Evolutionary conservation across 2,888 invertebrate genomes (phyloP), one percentile per base, ranked within the genome.

Genomic region (Pristionchus exspectatus): DNA sequence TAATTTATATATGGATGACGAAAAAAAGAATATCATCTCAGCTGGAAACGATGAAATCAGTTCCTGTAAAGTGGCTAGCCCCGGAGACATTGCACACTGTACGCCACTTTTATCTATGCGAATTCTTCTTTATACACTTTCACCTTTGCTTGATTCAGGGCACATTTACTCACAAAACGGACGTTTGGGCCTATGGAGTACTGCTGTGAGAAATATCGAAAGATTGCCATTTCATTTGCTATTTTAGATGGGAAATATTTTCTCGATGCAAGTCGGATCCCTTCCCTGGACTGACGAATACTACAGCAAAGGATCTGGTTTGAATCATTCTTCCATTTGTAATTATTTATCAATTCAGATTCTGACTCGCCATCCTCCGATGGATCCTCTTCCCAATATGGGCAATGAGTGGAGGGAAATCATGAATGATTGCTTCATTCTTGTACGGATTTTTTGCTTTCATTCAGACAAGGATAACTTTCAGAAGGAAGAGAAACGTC

Each of bases 111-210:
- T 50, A 50, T 12, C 9, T 12, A 50, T 50, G 9, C 1, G 12
- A 9, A 50, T 50, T 50, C 3, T 50, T 50, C 9, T 50, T 9
- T 50, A 50, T 50, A 0, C 0, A 9, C 44, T 50, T 50, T 50
- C 44, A 50, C 9, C 9, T 50, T 50, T 10, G 5, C 18, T 59
- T 2, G 7, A 24, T 59, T 27, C 54, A 86, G 66, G 87, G 87
- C 12, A 30, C 33, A 2, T 87, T 66, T 69, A 72, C 87, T 9
- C 72, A 66, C 72, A 87, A 87, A 54, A 69, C 69, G 21, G 87
- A 87, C 27, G 69, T 87, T 9, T 87, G 87, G 87, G 69, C 87
- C 18, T 87, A 69, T 12, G 87, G 87, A 50, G 87, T 87, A 4
- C 30, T 87, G 5, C 54, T 87, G 85, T 74, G 38, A 74, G 74